Conservation (phyloP, 1,140 invertebrate species). For the Aporrectodea caliginosa region DNA sequence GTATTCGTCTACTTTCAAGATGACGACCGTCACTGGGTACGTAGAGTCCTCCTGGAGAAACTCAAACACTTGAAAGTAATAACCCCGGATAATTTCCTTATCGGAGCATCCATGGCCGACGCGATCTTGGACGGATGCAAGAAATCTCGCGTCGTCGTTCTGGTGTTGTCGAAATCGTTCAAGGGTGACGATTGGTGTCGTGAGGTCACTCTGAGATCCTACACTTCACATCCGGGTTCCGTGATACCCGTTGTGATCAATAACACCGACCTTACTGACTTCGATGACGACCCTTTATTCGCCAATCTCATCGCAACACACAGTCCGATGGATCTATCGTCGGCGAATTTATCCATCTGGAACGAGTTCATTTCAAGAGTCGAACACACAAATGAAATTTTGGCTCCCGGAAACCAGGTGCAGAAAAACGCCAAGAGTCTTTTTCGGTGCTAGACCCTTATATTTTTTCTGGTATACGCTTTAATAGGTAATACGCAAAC, state of each 20-base stretch:
- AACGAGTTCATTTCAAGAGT: too few relatives aligned
- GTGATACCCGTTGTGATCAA: not conserved
- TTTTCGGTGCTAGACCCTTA: too few relatives aligned
- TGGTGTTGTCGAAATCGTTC: not conserved
- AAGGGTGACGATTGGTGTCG: not conserved
- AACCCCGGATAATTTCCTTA: not conserved
- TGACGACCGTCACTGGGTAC: not conserved
- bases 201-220: not conserved
- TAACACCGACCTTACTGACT: not conserved
- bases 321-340: not conserved
- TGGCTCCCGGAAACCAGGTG: too few relatives aligned
- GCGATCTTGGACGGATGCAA: not conserved
- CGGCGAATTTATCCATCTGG: too few relatives aligned
- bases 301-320: not conserved
- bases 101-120: not conserved
- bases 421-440: too few relatives aligned
- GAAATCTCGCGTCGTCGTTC: not conserved
- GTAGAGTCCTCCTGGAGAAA: not conserved
- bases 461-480: too few relatives aligned
- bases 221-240: not conserved
- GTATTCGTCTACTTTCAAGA: not conserved
- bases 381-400: too few relatives aligned
- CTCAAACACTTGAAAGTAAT: not conserved
- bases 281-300: not conserved
- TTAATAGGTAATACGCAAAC: too few relatives aligned